A percentile compares a stretch with the other conserved stretches of the same genome.
Evolutionary conservation across 2,113 vertebrate genomes (phyloP).

Genomic region (Solea solea): DNA sequence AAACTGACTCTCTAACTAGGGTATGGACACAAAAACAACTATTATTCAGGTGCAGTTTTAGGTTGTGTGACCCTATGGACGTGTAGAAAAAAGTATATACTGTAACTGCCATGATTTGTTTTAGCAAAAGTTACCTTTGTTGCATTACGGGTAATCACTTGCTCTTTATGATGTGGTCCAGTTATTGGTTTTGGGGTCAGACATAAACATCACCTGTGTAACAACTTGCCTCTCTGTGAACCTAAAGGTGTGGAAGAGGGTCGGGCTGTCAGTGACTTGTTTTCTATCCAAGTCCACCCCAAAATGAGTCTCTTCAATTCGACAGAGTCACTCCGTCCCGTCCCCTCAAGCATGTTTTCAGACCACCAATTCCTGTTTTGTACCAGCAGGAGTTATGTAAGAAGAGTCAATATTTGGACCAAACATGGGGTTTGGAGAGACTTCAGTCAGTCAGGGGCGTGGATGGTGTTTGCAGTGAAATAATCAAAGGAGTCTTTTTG

Average conservation of each 20-base stretch:
- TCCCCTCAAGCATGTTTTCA: slow-evolving; percentile 64
- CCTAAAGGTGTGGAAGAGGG: slow-evolving; percentile 29
- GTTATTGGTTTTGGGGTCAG: slow-evolving; percentile 22
- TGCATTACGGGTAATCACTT: slow-evolving; percentile 8
- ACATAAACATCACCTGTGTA: slow-evolving; percentile 45
- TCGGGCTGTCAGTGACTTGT: slow-evolving; percentile 34
- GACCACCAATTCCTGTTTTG: slow-evolving; percentile 77
- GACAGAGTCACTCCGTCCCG: slow-evolving; percentile 33
- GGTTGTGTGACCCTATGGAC: not conserved
- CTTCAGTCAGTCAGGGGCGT: slow-evolving; percentile 52
- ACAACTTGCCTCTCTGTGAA: slow-evolving; percentile 50
- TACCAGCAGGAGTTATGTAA: slow-evolving; percentile 73
- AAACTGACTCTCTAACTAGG: slow-evolving; percentile 37
- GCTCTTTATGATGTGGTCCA: slow-evolving; percentile 19
- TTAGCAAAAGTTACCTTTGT: slow-evolving; percentile 11
- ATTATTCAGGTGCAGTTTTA: slow-evolving; percentile 22
- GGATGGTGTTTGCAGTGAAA: slow-evolving; percentile 51
- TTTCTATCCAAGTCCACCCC: slow-evolving; percentile 38
- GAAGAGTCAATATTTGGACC: slow-evolving; percentile 77
- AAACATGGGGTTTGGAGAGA: slow-evolving; percentile 51
- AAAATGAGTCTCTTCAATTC: slow-evolving; percentile 39
- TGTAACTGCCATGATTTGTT: slow-evolving; percentile 22
- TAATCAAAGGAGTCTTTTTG: slow-evolving; percentile 74
- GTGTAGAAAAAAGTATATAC: slow-evolving; percentile 35
- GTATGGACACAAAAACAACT: slow-evolving; percentile 31